Evolutionary conservation across 2,797 vertebrate species (phyloP).

Genomic region (Hirundo rustica): DNA sequence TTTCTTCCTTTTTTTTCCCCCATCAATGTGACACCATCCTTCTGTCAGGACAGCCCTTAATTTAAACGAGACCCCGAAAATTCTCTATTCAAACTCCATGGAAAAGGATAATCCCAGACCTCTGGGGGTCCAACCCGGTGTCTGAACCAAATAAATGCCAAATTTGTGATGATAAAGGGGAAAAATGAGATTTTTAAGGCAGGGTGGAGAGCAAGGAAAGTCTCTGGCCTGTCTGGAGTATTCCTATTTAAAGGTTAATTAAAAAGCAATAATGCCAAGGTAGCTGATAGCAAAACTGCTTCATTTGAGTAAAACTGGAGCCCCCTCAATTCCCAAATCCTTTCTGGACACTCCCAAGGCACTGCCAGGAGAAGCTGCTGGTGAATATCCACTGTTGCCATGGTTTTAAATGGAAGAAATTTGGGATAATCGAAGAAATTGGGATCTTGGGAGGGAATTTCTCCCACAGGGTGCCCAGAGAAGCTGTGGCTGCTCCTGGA

Average conservation of each 20-base stretch:
- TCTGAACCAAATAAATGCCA: neutral
- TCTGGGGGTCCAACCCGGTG: neutral
- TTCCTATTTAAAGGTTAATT: neutral
- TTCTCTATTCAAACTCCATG: neutral
- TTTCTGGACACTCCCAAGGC: fast-evolving
- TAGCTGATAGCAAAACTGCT: neutral
- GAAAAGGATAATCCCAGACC: neutral
- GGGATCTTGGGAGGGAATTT: neutral
- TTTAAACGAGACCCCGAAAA: neutral
- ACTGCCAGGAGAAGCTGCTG: neutral
- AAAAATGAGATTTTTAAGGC: neutral
- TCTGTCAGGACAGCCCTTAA: neutral
- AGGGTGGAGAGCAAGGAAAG: neutral
- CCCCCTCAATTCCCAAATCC: neutral
- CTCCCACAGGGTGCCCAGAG: neutral
- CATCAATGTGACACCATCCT: neutral
- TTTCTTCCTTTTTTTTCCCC: neutral
- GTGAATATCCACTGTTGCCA: neutral
- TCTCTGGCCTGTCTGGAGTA: neutral
- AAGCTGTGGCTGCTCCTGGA: too few relatives aligned
- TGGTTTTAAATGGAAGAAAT: neutral
- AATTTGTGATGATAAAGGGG: neutral
- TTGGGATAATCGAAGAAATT: neutral
- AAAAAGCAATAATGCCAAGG: neutral
- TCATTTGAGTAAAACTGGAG: neutral